Conservation (phyloP, 2,888 invertebrate genomes). For the Parnassius apollo region DNA sequence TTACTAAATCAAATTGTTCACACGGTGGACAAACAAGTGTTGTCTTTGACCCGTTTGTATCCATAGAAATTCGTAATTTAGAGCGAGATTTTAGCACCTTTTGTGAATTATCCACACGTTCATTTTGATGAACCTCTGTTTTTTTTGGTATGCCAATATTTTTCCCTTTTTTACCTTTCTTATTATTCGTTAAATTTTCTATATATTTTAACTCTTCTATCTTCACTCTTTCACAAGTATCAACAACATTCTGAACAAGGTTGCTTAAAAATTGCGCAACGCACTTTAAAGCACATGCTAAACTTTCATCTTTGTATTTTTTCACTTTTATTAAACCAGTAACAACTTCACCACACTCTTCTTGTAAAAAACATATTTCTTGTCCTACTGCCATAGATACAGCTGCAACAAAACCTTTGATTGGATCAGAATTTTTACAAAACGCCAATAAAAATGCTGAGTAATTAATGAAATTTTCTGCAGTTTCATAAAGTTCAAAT, state of each 20-base stretch:
- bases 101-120: slow-evolving; percentile 46
- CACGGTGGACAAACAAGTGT: slow-evolving; percentile 66
- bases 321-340: slow-evolving; percentile 61
- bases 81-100: slow-evolving; percentile 40
- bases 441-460: slow-evolving; percentile 83
- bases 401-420: slow-evolving; percentile 80
- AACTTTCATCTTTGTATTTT: slow-evolving; percentile 58
- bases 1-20: slow-evolving; percentile 41
- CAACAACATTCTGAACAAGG: slow-evolving; percentile 53
- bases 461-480: slow-evolving; percentile 78
- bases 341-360: slow-evolving; percentile 74
- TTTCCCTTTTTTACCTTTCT: slow-evolving; percentile 55
- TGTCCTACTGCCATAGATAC: slow-evolving; percentile 80
- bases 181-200: slow-evolving; percentile 45
- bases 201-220: slow-evolving; percentile 58
- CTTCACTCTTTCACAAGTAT: slow-evolving; percentile 59
- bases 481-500: slow-evolving; percentile 77
- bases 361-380: slow-evolving; percentile 67
- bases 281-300: slow-evolving; percentile 60
- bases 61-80: slow-evolving; percentile 33
- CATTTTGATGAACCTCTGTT: slow-evolving; percentile 49
- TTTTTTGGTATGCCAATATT: slow-evolving; percentile 43
- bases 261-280: slow-evolving; percentile 54
- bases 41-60: slow-evolving; percentile 45
- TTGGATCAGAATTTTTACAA: slow-evolving; percentile 80